Percentiles rank a stretch among this genome's conserved stretches.
Evolutionary conservation across 92 coral and sea anemone species (phyloP).

Genomic region (Heliopora coerulea): DNA sequence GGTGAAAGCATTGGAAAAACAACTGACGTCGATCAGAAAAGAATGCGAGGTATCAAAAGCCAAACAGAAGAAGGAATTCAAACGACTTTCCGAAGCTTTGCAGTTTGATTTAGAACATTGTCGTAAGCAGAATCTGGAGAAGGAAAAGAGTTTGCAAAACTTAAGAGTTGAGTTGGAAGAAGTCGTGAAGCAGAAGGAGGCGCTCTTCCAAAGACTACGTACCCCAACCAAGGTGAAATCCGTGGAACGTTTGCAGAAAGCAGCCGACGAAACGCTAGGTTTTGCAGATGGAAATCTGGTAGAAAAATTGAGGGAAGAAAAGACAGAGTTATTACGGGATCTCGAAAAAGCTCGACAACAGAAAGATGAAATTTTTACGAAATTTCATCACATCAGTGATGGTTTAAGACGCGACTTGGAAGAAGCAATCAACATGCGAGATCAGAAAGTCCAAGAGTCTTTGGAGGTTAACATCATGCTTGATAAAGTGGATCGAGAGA

Average conservation of each 20-base stretch:
- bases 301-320: slow-evolving; percentile 71
- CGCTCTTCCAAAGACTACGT: slow-evolving; percentile 1
- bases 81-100: slow-evolving; percentile 17
- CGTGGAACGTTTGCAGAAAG: slow-evolving; percentile 21
- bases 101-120: slow-evolving; percentile 34
- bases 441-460: slow-evolving; percentile 43
- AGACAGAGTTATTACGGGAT: slow-evolving; percentile 56
- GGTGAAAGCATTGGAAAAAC: slow-evolving; percentile 13
- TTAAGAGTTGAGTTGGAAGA: slow-evolving; percentile 39
- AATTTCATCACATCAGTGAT: slow-evolving; percentile 89
- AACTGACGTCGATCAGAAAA: slow-evolving; percentile 4
- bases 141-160: slow-evolving; percentile 30
- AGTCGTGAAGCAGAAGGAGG: slow-evolving; percentile 17
- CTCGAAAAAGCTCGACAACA: slow-evolving; percentile 49
- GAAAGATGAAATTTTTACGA: slow-evolving; percentile 59
- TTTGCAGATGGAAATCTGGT: slow-evolving; percentile 50
- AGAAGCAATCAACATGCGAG: slow-evolving; percentile 65
- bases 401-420: slow-evolving; percentile 94
- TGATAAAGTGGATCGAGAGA: slow-evolving; percentile 63
- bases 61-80: slow-evolving; percentile 33
- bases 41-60: slow-evolving; percentile 22
- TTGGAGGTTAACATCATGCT: slow-evolving; percentile 12
- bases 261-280: not conserved
- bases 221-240: slow-evolving; percentile 5
- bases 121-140: slow-evolving; percentile 35